Evolutionary conservation across 2,113 vertebrate genomes (phyloP).

Genomic region (Nematolebias whitei): DNA sequence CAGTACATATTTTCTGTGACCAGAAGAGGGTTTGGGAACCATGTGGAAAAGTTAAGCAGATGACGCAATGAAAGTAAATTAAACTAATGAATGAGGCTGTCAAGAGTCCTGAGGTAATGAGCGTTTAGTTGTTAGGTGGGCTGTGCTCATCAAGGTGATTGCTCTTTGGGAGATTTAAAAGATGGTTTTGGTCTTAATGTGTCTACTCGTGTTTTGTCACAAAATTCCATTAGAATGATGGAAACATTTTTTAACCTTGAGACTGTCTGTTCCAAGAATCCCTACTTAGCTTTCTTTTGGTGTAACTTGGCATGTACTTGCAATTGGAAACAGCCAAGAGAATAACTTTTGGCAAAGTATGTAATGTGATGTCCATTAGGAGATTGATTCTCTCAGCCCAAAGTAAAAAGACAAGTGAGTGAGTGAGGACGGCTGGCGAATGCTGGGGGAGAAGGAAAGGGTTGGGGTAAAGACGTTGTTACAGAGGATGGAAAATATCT

Average conservation of each 20-base stretch:
- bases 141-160: constrained; percentile 19
- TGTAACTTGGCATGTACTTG: constrained; percentile 58
- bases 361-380: constrained; percentile 60
- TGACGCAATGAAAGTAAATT: constrained; percentile 16
- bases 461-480: constrained; percentile 7
- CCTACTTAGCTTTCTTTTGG: constrained; percentile 58
- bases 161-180: constrained; percentile 23
- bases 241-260: constrained; percentile 64
- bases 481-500: constrained; percentile 42
- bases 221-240: constrained; percentile 50
- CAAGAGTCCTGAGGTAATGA: constrained; percentile 25
- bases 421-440: constrained; percentile 18
- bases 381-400: constrained; percentile 62
- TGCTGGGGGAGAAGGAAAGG: background rate
- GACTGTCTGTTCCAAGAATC: constrained; percentile 34
- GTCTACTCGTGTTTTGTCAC: constrained; percentile 33
- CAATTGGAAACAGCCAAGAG: constrained; percentile 40
- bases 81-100: constrained; percentile 6
- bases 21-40: background rate
- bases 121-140: constrained; percentile 28
- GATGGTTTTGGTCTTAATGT: constrained; percentile 25
- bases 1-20: constrained; percentile 10
- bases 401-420: constrained; percentile 30
- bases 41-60: background rate
- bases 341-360: constrained; percentile 58